These are phyloP conservation scores for Drepana falcataria DNA, from an alignment of 2,888 invertebrate genomes.

Conservation along the genomic window DNA sequence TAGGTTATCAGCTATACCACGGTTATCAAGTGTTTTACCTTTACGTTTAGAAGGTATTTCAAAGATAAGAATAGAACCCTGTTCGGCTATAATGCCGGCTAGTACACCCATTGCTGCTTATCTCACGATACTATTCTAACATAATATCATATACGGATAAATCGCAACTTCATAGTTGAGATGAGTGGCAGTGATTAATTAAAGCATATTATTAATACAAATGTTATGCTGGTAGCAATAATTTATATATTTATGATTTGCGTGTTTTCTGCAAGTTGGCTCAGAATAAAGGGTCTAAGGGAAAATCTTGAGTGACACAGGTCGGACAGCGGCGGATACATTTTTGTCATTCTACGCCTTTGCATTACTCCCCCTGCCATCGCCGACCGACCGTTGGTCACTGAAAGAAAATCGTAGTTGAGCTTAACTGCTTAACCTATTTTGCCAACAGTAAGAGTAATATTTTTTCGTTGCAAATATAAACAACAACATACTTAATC, in stretches of 20 bases:
- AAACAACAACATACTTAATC: too few relatives aligned
- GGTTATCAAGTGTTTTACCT: too few relatives aligned
- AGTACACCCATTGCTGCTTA: too few relatives aligned
- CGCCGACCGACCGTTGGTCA: slow-evolving; percentile 16
- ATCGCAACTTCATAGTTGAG: too few relatives aligned
- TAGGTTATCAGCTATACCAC: too few relatives aligned
- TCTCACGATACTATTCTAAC: too few relatives aligned
- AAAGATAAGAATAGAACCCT: too few relatives aligned
- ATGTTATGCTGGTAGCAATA: not conserved
- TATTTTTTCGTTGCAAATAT: not conserved
- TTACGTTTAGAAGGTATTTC: too few relatives aligned
- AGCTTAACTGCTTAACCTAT: slow-evolving; percentile 1
- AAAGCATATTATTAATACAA: not conserved
- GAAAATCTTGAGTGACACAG: slow-evolving; percentile 54
- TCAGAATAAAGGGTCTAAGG: slow-evolving; percentile 36
- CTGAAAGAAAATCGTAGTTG: slow-evolving; percentile 14
- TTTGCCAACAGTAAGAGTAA: not conserved
- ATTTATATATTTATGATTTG: slow-evolving; percentile 31
- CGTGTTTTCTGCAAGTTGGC: slow-evolving; percentile 45
- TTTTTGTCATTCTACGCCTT: slow-evolving; percentile 50
- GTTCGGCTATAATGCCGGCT: too few relatives aligned
- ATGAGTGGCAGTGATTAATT: not conserved
- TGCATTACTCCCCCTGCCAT: slow-evolving; percentile 35
- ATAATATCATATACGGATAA: too few relatives aligned
- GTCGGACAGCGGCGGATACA: slow-evolving; percentile 54